Percentiles rank a stretch among this genome's conserved stretches.
phyloP scores from a whole-genome alignment of 2,797 vertebrate genomes.

The Dromococcyx pavoninus region DNA sequence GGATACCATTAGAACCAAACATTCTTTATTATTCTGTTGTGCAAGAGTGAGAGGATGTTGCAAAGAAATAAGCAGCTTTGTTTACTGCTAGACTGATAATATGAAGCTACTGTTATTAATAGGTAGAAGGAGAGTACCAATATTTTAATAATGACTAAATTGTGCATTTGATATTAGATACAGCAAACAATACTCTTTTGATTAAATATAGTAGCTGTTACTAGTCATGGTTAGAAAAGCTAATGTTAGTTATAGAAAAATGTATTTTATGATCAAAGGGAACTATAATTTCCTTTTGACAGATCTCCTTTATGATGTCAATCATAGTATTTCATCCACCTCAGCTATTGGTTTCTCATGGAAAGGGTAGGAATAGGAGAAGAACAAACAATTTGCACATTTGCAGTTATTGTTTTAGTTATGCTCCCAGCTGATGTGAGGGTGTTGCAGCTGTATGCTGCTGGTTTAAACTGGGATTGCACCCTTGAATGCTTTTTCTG shows the following conservation, averaged over 20 bases:
- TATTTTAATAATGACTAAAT: not conserved
- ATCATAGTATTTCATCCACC: not conserved
- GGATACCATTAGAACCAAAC: not conserved
- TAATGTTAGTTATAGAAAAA: not conserved
- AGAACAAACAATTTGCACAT: not conserved
- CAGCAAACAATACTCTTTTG: not conserved
- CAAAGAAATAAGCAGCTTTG: not conserved
- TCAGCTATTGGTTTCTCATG: not conserved
- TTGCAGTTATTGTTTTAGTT: not conserved
- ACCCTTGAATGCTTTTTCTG: not conserved
- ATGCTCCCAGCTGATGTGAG: not conserved
- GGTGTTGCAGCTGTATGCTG: not conserved
- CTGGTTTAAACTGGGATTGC: not conserved
- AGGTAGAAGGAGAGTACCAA: not conserved
- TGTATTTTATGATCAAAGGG: not conserved
- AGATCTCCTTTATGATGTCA: not conserved
- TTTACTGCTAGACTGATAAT: not conserved
- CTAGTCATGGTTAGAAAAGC: not conserved
- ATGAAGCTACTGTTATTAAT: not conserved
- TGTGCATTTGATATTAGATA: not conserved
- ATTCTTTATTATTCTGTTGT: not conserved
- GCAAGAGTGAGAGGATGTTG: not conserved
- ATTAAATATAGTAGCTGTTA: not conserved
- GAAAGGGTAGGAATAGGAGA: not conserved
- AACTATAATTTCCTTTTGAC: not conserved